Conservation (phyloP, 1,140 invertebrate species). For the Delia radicum region DNA sequence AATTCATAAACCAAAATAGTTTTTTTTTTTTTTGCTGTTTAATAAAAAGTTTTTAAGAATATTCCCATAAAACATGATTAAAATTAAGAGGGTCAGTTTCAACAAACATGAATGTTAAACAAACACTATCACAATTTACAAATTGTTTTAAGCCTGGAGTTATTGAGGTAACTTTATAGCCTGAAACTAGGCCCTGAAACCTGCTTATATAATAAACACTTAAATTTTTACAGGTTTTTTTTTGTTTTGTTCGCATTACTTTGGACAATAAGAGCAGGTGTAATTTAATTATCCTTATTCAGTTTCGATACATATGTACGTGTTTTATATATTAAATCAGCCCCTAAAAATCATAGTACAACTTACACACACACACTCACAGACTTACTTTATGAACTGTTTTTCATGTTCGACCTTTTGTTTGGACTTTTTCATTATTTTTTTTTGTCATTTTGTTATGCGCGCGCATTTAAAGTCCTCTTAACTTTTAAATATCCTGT, state of each 20-base stretch:
- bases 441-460: neutral
- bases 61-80: neutral
- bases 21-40: neutral
- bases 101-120: neutral
- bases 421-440: neutral
- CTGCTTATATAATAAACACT: neutral
- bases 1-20: neutral
- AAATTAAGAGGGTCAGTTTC: neutral
- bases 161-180: neutral
- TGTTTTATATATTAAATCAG: neutral
- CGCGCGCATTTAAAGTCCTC: neutral
- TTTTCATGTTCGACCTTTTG: neutral
- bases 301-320: neutral
- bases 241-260: neutral
- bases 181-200: neutral
- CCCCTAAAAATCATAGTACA: slow-evolving; percentile 9
- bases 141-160: neutral
- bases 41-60: neutral
- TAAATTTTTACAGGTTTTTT: neutral
- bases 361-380: too few relatives aligned
- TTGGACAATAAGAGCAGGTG: neutral
- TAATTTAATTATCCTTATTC: slow-evolving; percentile 16
- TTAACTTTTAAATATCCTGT: slow-evolving; percentile 13
- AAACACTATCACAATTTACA: neutral
- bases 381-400: too few relatives aligned